Evolutionary conservation across 2,113 vertebrate species (phyloP).

Genomic region (Eclectus roratus): DNA sequence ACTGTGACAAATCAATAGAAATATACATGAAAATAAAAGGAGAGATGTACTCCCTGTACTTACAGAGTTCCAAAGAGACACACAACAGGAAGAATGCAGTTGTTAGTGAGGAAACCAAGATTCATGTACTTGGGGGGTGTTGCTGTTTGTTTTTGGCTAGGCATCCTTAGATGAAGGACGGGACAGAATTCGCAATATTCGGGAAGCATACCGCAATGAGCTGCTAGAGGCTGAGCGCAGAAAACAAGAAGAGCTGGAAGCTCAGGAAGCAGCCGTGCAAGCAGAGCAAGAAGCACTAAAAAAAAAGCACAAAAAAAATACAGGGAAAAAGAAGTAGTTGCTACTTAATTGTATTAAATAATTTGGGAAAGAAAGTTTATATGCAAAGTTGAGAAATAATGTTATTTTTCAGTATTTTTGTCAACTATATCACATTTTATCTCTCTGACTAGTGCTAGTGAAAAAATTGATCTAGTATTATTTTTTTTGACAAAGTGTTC

Average conservation of each 20-base stretch:
- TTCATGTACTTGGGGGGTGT: background rate
- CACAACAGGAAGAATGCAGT: background rate
- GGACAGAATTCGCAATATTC: conserved; percentile 58
- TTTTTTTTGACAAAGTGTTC: background rate
- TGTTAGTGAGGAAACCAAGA: background rate
- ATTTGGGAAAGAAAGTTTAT: background rate
- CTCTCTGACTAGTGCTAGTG: background rate
- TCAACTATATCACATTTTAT: background rate
- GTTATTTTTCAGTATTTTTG: background rate
- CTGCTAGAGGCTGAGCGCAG: conserved; percentile 67
- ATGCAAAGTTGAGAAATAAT: background rate
- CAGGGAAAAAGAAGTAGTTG: conserved; percentile 74
- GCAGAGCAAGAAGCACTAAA: conserved; percentile 12
- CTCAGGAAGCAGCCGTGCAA: conserved; percentile 50
- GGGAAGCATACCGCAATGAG: conserved; percentile 73
- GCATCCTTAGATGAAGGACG: conserved; percentile 71
- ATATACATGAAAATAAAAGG: background rate
- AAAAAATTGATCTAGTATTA: background rate
- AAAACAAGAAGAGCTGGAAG: conserved; percentile 65
- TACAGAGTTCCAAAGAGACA: background rate
- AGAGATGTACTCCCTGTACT: background rate
- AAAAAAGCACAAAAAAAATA: conserved; percentile 65
- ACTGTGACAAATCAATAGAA: background rate
- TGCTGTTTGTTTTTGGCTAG: conserved; percentile 62
- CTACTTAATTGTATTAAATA: background rate